Evolutionary conservation across 1,140 invertebrate genomes (phyloP).

Genomic region (Tetramorium simillimum): DNA sequence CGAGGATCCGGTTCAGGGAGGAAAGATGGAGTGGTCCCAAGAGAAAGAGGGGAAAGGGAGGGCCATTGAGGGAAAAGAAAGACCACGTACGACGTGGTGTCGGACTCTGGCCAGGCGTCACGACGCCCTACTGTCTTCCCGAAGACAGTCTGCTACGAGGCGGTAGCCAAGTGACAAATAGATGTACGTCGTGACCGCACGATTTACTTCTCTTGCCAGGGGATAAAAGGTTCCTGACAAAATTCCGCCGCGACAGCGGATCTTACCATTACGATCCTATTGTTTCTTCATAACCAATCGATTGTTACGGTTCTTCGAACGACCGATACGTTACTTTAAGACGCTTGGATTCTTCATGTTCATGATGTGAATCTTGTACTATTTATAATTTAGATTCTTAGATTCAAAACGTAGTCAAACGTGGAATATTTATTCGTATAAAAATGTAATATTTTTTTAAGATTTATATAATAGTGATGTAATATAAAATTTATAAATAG

Average conservation of each 20-base stretch:
- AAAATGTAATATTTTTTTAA: neutral
- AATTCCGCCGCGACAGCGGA: constrained; percentile 71
- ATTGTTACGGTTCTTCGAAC: neutral
- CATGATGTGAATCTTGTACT: neutral
- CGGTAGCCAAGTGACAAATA: constrained; percentile 75
- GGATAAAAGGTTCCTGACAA: constrained; percentile 75
- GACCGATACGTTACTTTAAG: neutral
- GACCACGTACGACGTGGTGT: constrained; percentile 67
- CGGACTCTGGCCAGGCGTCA: constrained; percentile 57
- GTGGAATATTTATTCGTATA: neutral
- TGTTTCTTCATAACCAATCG: constrained; percentile 64
- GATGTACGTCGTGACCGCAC: constrained; percentile 71
- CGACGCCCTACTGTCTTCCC: constrained; percentile 57
- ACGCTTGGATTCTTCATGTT: neutral
- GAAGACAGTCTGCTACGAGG: constrained; percentile 63
- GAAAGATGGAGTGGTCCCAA: constrained; percentile 79
- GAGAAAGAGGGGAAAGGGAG: constrained; percentile 53
- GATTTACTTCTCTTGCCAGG: constrained; percentile 70
- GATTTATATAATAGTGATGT: neutral
- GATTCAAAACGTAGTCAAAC: neutral
- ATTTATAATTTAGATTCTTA: neutral
- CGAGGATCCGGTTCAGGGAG: constrained; percentile 62
- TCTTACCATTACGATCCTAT: constrained; percentile 49
- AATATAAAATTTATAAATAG: neutral
- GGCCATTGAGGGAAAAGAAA: constrained; percentile 63